A percentile compares a stretch with the other conserved stretches of the same genome.
Conservation (phyloP, 2,888 invertebrate species). For the Drosophila macrospina region DNA sequence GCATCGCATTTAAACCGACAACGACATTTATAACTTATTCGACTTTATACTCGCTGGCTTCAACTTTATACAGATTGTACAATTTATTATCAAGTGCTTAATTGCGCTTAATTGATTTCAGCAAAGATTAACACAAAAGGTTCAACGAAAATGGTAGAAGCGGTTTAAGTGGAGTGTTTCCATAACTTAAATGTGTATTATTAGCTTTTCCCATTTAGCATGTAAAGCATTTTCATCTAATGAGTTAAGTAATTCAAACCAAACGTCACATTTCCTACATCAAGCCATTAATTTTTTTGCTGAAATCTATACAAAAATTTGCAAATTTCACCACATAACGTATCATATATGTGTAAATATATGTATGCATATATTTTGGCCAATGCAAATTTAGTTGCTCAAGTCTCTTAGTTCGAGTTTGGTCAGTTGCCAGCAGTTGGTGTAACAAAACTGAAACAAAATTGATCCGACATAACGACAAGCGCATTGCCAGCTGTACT, state of each 20-base stretch:
- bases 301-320: conserved; percentile 42
- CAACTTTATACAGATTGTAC: conserved; percentile 17
- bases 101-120: conserved; percentile 24
- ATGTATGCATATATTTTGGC: conserved; percentile 22
- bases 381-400: conserved; percentile 73
- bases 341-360: conserved; percentile 15
- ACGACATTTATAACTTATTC: conserved; percentile 67
- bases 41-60: conserved; percentile 39
- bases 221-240: conserved; percentile 43
- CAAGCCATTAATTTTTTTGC: conserved; percentile 32
- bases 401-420: conserved; percentile 63
- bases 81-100: conserved; percentile 24
- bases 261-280: conserved; percentile 42
- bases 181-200: conserved; percentile 7
- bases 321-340: conserved; percentile 57
- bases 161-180: too few relatives aligned
- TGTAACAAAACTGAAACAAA: conserved; percentile 64
- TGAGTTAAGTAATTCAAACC: conserved; percentile 44
- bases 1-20: conserved; percentile 49
- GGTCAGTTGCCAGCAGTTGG: conserved; percentile 51
- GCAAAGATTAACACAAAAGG: not conserved
- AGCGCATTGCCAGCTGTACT: conserved; percentile 33
- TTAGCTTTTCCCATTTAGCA: conserved; percentile 5
- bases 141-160: not conserved
- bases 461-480: conserved; percentile 70